Percentiles rank a stretch among this genome's conserved stretches.
Conservation (phyloP, 2,888 invertebrate genomes). For the Cantharis rufa region DNA sequence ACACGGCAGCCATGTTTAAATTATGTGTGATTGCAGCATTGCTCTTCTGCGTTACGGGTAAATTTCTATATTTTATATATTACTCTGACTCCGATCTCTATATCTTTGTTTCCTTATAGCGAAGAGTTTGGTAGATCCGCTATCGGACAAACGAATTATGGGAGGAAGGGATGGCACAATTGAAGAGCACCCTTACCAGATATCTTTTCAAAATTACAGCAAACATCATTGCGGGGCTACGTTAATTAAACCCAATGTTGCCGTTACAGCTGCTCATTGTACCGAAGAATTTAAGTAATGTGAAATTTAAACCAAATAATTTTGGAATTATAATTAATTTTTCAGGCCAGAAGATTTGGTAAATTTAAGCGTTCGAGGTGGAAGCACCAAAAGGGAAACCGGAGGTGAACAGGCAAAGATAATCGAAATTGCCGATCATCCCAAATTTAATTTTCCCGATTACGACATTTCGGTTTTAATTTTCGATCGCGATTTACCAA, state of each 20-base stretch:
- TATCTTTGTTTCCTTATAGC: not conserved
- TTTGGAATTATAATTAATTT: not conserved
- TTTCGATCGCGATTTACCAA: not conserved
- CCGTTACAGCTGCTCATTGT: slow-evolving; percentile 10
- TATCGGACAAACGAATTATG: not conserved
- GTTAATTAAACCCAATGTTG: not conserved
- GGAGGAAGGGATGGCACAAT: slow-evolving; percentile 3
- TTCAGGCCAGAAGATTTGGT: not conserved
- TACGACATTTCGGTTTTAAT: not conserved
- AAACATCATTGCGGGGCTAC: not conserved
- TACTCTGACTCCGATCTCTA: too few relatives aligned
- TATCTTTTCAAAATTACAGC: not conserved
- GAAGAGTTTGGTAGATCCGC: not conserved
- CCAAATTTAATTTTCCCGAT: not conserved
- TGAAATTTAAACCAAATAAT: not conserved
- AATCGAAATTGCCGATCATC: not conserved
- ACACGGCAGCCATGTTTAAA: not conserved
- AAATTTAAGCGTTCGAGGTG: slow-evolving; percentile 18
- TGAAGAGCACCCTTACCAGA: slow-evolving; percentile 4
- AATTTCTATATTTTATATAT: not conserved
- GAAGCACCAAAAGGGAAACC: slow-evolving; percentile 12
- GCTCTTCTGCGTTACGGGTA: not conserved
- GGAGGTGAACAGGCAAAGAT: slow-evolving; percentile 23
- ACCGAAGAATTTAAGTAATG: not conserved
- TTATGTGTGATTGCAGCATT: not conserved